phyloP scores from a whole-genome alignment of 2,113 vertebrate genomes.

The Grantiella picta region DNA sequence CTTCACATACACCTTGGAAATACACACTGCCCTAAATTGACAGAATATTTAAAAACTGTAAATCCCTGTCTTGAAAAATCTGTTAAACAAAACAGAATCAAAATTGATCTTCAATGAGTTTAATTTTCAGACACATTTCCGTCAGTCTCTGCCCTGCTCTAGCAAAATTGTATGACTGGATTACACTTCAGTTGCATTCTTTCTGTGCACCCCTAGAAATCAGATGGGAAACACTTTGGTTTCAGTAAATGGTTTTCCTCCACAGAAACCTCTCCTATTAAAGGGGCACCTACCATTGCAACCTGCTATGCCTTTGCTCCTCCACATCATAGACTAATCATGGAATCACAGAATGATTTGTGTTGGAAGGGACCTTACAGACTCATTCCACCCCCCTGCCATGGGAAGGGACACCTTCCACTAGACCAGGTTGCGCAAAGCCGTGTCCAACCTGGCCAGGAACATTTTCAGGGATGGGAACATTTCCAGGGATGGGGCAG shows the following conservation, averaged over 20 bases:
- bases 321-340: background rate
- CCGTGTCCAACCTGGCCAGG: fast-evolving
- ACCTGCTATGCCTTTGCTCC: background rate
- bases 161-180: background rate
- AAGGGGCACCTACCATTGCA: background rate
- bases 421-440: background rate
- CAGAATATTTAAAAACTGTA: background rate
- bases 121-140: background rate
- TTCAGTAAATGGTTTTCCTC: background rate
- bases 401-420: background rate
- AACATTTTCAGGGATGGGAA: background rate
- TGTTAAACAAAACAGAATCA: background rate
- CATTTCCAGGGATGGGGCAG: background rate
- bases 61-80: background rate
- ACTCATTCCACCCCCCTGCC: background rate
- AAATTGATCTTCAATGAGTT: background rate
- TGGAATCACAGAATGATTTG: background rate
- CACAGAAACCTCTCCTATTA: background rate
- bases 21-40: fast-evolving
- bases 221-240: background rate
- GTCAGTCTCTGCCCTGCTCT: background rate
- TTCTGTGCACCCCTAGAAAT: background rate
- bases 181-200: background rate
- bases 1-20: background rate
- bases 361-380: background rate